Base-by-base conservation (phyloP, 2,888 invertebrate species). In the Agrypnus murinus region DNA sequence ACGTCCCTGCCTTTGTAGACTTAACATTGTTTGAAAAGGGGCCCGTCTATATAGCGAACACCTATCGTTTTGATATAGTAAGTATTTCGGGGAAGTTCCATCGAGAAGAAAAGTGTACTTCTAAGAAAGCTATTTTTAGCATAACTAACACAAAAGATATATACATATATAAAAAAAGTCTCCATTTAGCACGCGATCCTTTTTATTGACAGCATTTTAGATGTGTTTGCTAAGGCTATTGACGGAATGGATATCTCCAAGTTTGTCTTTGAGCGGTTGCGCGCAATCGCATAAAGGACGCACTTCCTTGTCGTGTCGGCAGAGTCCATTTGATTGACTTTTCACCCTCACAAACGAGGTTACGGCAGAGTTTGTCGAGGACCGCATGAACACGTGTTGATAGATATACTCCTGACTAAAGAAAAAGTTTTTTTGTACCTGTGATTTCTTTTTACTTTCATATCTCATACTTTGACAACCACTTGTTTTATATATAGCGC, bases 251-350 rank as follows among this genome's bases (percentile, higher is more conserved):
- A 55, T 55, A 55, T 55, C 55, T 55, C 36, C 10, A 36, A 55
- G 55, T 55, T 55, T 55, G 36, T 55, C 55, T 12, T 12, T 10
- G 34, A 36, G 55, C 55, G 55, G 38, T 17, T 55, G 55, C 55
- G 55, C 55, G 55, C 55, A 55, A 32, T 25, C 32, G 53, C 34
- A 9, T 9, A 53, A 32, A 31, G 55, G 36, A 31, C 59, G 31
- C 31, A 14, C 45, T 38, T 40, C 40, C 36, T 55, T 55, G 34
- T 34, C 40, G 58, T 40, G 32, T 43, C 60, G 45, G 45, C 45
- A n/a, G 32, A 45, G 36, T 63, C 48, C 48, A 63, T 50, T 63
- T 63, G 50, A 63, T 63, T 63, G 48, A 50, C 62, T 63, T 63
- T 63, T 32, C 48, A 25, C 62, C 62, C 62, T 63, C 62, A 25